Evolutionary conservation across 2,888 invertebrate genomes (phyloP), one percentile per base, ranked within the genome.

Genomic region (Lepidochrysops patricia): DNA sequence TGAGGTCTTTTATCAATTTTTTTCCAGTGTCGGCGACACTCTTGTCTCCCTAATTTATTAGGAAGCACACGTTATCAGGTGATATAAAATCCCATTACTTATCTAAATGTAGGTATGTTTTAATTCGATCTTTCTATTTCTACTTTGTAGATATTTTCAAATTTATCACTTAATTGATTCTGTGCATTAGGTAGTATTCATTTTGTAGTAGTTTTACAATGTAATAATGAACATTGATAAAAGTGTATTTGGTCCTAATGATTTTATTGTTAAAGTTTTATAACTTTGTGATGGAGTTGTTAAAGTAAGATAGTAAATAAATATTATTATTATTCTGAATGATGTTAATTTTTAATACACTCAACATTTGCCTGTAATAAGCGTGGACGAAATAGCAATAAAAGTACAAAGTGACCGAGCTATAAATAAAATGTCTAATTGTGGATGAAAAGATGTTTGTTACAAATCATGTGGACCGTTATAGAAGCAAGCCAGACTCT

Each of bases 1-100:
- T 32, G 54, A 54, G 54, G 32, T 54, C 54, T 32, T 54, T 23
- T 54, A 54, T 54, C 29, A 54, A 15, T 52, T 32, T 54, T 54
- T 54, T 54, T 32, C 54, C 0, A 19, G 13, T 29, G 54, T 15
- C 54, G 54, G 13, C 54, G 19, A 50, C 54, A 9, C 43, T 43
- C 9, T 23, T 32, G 6, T 52, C 13, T 32, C 2, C 32, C 23
- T 29, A 5, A 54, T 29, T 54, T 54, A 54, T 29, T 29, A 32
- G 54, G 54, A 54, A 32, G 13, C 29, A 15, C 19, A 15, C 54
- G 19, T 32, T 54, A 54, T 54, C 54, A 54, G 12, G 32, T 54
- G 13, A 27, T 52, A 27, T 9, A 29, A 32, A 54, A 54, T 54
- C 29, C 32, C 54, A 54, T 54, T 32, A 29, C 54, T 54, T 32